Evolutionary conservation across 2,888 invertebrate genomes (phyloP), one percentile per base, ranked within the genome.

Genomic region (Agrilus cyanescens): DNA sequence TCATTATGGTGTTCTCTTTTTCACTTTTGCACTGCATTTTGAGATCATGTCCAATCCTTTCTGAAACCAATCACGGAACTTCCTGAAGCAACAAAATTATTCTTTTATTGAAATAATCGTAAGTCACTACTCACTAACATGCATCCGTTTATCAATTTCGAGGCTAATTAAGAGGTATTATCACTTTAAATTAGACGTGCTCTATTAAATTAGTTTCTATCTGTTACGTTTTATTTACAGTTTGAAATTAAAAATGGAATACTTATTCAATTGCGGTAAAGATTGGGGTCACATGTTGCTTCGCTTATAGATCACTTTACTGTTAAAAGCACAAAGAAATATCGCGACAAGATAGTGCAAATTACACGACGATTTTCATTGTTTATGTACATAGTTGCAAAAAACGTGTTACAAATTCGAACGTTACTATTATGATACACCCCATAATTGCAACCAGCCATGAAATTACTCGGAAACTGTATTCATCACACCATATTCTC

Each of bases 241-340:
- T 20, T 41, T 38, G 41, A 20, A 20, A 33, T 15, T 33, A 14
- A 33, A 13, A 33, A 13, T 33, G 33, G 13, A 33, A 33, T 33
- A 40, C 33, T 32, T 15, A 30, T 16, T 33, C 31, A 38, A 33
- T 33, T 15, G 15, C 15, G 37, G 14, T 25, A 36, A 45, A 47
- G 49, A 63, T 62, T 63, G 61, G 62, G 71, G 70, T 70, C 71
- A 71, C 69, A 70, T 70, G 69, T 67, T 67, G 65, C 62, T 61
- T 59, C 58, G 49, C 48, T n/a, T 51, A 45, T 45, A 46, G 42
- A 45, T 51, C 46, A 39, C 48, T 45, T 42, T 47, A 49, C 37
- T 47, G 40, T 34, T 37, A 45, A 39, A 41, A 46, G 33, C 18
- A 42, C 42, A 44, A 45, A 46, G 39, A 43, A 46, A 39, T 41